phyloP scores from a whole-genome alignment of 1,140 invertebrate genomes.

The Trigoniulus corallinus region DNA sequence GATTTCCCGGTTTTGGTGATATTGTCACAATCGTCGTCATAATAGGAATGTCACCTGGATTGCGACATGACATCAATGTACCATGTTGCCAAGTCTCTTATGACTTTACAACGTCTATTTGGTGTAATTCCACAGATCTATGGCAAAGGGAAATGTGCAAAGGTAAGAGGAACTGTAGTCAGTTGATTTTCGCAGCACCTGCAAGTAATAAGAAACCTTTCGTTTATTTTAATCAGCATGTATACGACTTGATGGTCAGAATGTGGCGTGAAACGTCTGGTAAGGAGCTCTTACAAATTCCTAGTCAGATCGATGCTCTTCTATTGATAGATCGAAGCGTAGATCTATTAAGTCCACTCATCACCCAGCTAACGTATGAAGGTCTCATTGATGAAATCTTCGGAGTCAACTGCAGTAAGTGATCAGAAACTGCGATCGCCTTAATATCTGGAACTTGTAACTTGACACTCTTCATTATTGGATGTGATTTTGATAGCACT shows the following conservation, averaged over 20 bases:
- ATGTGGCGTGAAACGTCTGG: constrained; percentile 48
- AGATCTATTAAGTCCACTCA: constrained; percentile 79
- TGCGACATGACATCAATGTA: constrained; percentile 75
- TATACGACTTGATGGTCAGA: constrained; percentile 69
- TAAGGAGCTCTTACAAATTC: constrained; percentile 27
- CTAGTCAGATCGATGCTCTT: constrained; percentile 63
- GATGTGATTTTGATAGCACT: constrained; percentile 5
- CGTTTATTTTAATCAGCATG: constrained; percentile 33
- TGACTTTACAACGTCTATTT: constrained; percentile 69
- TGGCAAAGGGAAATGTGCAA: constrained; percentile 74
- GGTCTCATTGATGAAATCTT: constrained; percentile 88
- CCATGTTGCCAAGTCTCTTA: constrained; percentile 70
- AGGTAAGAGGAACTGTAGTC: constrained; percentile 21
- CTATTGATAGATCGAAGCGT: constrained; percentile 73
- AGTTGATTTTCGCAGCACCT: background rate
- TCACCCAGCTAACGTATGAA: constrained; percentile 93
- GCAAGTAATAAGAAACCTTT: background rate
- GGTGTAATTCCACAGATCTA: constrained; percentile 76
- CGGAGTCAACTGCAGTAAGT: constrained; percentile 48
- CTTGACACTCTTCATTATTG: background rate
- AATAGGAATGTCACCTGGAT: constrained; percentile 63
- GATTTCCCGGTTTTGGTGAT: too few species aligned
- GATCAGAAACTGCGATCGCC: background rate
- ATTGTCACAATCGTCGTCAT: too few species aligned
- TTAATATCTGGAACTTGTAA: background rate